These are phyloP conservation scores for Thinocorus orbignyianus DNA, from an alignment of 2,113 vertebrate species.

Conservation along the genomic window DNA sequence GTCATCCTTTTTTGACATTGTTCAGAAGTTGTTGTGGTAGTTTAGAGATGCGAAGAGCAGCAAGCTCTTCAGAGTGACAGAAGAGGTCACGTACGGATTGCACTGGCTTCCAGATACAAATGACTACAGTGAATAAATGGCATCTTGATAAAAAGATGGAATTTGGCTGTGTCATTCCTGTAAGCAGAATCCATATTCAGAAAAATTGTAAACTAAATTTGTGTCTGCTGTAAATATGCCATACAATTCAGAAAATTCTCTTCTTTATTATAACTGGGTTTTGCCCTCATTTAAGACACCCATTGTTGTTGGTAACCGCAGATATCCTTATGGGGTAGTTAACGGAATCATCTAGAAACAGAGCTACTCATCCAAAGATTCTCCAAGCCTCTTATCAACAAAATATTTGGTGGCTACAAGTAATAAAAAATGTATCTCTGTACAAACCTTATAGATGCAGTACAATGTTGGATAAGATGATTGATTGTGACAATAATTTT, in stretches of 20 bases:
- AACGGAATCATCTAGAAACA: not conserved
- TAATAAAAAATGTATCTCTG: not conserved
- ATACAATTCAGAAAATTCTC: not conserved
- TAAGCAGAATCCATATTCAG: not conserved
- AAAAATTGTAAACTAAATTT: not conserved
- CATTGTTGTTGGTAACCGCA: not conserved
- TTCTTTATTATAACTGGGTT: not conserved
- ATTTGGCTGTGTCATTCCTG: not conserved
- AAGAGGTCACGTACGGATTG: not conserved
- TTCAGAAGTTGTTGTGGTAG: not conserved
- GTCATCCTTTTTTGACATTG: not conserved
- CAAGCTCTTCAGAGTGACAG: not conserved
- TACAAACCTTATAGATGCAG: not conserved
- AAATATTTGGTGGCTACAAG: not conserved
- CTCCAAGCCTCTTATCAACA: not conserved
- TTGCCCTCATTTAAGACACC: not conserved
- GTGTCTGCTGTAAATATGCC: not conserved
- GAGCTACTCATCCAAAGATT: not conserved
- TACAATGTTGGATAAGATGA: not conserved
- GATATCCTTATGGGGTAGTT: not conserved
- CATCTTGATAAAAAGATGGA: not conserved
- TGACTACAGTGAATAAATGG: not conserved
- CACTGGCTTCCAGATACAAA: not conserved
- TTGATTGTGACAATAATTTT: not conserved
- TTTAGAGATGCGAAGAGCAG: not conserved